A percentile compares a stretch with the other conserved stretches of the same genome.
phyloP scores from a whole-genome alignment of 2,888 invertebrate species.

The Rambutsinella grinnellia region DNA sequence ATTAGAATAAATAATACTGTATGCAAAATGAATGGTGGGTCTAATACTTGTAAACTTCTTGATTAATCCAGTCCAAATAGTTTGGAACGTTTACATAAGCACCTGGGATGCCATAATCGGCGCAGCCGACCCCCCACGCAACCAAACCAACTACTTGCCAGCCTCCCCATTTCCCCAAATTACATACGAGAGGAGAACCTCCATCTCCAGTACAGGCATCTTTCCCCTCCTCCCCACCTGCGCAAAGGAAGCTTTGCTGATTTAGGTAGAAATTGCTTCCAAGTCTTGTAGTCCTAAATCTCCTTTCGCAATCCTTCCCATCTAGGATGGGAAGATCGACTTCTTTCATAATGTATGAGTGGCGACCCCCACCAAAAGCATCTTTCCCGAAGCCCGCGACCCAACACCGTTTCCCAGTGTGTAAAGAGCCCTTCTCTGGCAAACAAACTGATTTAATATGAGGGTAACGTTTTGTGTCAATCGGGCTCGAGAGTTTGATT shows the following conservation, averaged over 20 bases:
- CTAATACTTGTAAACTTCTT: too few relatives aligned
- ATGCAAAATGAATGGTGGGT: too few relatives aligned
- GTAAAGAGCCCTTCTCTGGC: slow-evolving; percentile 58
- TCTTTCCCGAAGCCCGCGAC: slow-evolving; percentile 18
- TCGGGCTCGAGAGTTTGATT: slow-evolving; percentile 48
- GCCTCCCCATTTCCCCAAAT: slow-evolving; percentile 56
- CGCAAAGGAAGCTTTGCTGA: slow-evolving; percentile 63
- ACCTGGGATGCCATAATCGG: slow-evolving; percentile 62
- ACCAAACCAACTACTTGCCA: slow-evolving; percentile 63
- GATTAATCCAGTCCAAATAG: slow-evolving; percentile 65
- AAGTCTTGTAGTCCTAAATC: slow-evolving; percentile 58
- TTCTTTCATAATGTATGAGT: slow-evolving; percentile 61
- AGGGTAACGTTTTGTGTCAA: slow-evolving; percentile 61
- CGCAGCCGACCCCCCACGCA: slow-evolving; percentile 64
- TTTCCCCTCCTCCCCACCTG: slow-evolving; percentile 64
- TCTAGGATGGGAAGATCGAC: slow-evolving; percentile 64
- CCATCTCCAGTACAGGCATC: slow-evolving; percentile 59
- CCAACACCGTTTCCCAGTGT: slow-evolving; percentile 22
- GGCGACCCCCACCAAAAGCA: background rate
- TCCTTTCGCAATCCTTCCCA: slow-evolving; percentile 58
- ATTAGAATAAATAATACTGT: too few relatives aligned
- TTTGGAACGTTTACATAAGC: slow-evolving; percentile 63
- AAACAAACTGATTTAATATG: slow-evolving; percentile 63
- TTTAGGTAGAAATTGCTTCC: slow-evolving; percentile 63
- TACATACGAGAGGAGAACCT: slow-evolving; percentile 65